Evolutionary conservation across 1,140 invertebrate genomes (phyloP).

Genomic region (Pseudachorutes palmiensis): DNA sequence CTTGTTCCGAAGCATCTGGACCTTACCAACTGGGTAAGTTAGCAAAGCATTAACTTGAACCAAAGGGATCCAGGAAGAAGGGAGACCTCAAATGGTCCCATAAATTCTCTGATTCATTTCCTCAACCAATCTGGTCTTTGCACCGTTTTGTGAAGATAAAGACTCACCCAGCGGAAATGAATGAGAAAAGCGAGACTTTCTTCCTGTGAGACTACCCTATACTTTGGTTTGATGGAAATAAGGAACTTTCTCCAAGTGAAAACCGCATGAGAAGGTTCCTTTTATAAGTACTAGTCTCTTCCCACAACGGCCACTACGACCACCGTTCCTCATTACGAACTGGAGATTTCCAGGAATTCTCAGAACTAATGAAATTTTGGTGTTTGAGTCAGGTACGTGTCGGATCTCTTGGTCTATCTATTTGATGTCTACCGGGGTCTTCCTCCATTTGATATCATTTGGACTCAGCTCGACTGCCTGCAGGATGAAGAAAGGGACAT

Average conservation of each 20-base stretch:
- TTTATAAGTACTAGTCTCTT: neutral
- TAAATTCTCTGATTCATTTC: neutral
- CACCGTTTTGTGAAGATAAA: no score
- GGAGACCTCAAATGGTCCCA: no score
- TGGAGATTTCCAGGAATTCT: no score
- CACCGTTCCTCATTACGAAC: no score
- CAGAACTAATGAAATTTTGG: neutral
- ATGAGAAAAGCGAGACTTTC: neutral
- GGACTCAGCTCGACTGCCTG: neutral
- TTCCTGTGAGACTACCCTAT: neutral
- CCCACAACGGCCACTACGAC: no score
- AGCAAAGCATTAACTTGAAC: neutral
- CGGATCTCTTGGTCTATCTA: neutral
- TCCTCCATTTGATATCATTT: neutral
- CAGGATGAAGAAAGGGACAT: neutral
- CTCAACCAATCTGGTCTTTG: neutral
- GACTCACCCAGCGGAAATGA: neutral
- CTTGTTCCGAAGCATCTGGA: neutral
- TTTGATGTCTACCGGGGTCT: neutral
- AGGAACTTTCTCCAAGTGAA: neutral
- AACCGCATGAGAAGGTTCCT: neutral
- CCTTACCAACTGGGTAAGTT: neutral
- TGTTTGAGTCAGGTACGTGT: neutral
- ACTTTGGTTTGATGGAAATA: no score
- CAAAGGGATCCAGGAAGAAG: no score